Base-by-base conservation (phyloP, 2,113 vertebrate species). In the Vicugna pacos region DNA sequence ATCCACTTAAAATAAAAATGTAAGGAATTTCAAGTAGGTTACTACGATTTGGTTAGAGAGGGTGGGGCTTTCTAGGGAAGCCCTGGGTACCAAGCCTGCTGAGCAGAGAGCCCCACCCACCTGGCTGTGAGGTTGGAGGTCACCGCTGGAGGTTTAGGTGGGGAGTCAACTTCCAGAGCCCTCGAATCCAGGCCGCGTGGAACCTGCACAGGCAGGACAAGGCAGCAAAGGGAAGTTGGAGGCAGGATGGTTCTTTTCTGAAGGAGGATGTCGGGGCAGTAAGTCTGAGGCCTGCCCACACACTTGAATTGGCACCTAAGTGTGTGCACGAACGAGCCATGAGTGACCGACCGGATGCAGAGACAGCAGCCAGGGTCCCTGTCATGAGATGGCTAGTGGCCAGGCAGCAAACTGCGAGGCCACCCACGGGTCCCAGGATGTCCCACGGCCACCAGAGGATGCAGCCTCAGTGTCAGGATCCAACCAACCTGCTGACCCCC, bases 1-100 rank as follows among this genome's bases (percentile, higher is more conserved):
- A 84, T 60, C 48, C 30, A 91, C n/a, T 79, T 85, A 83, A 80
- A 92, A 81, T 62, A 76, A 42, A 81, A 85, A 83, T 77, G 42
- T 64, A 69, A 72, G n/a, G 15, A 52, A 89, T 50, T 89, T 52
- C 38, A 73, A 67, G 12, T 69, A 22, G 14, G 30, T 14, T 12
- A 46, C 48, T 12, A 32, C 65, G 60, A 72, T 38, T 75, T 77
- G 52, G 3, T 72, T 81, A 75, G 50, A 94, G 28, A 1, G 15
- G 32, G 2, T 30, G 60, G 62, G n/a, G 38, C 54, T 72, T 67
- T 30, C 22, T 67, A 12, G 14, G 52, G 2, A 42, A 42, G 38
- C 38, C 38, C 38, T 42, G 38, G 38, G 38, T 42, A 42, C 38
- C 38, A 42, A 42, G 38, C 38, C 38, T 42, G 38, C 38, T 42